Base-by-base conservation (phyloP, 2,888 invertebrate genomes). In the Synanthedon vespiformis region DNA sequence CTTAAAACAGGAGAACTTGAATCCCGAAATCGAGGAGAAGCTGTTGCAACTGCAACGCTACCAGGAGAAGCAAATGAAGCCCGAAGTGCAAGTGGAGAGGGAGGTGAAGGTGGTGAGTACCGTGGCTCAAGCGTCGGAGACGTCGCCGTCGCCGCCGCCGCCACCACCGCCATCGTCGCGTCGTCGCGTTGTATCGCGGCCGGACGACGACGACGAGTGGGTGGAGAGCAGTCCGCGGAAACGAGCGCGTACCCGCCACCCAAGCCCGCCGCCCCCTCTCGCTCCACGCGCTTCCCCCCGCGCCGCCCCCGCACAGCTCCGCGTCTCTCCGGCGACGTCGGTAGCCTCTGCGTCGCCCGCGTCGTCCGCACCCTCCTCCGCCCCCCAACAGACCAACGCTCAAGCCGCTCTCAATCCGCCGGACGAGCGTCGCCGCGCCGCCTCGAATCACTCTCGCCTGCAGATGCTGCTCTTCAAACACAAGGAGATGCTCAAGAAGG, bases 11-110 rank as follows among this genome's bases (percentile, higher is more conserved):
- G 95, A 96, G 68, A 96, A 95, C 75, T 88, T 96, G 22, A 94
- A 95, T 74, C 96, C 96, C 0, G 96, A 96, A 80, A 95, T 97
- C 59, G 96, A 96, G 74, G 96, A 97, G 68, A 97, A 97, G 72
- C 81, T 97, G 51, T 86, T 96, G 48, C 95, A 95, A 64, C 89
- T 96, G 64, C 96, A 96, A 77, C 90, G 94, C 51, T 95, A 94
- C 68, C 95, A 95, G 68, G 95, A 95, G 72, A 91, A 92, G 61
- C 91, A 92, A 61, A 92, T 93, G 92, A 92, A 92, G 64, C 89
- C 89, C 10, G 89, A 90, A 59, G 67, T 72, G 40, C n/a, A 64
- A 65, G 69, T 75, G 41, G 79, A 85, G 76, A 71, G 77, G 3
- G 88, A 70, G 72, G 65, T 77, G 74, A 61, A 77, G 10, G 66